Percentiles rank a stretch among this genome's conserved stretches.
phyloP scores from a whole-genome alignment of 1,140 invertebrate genomes.

The Psix sp. region DNA sequence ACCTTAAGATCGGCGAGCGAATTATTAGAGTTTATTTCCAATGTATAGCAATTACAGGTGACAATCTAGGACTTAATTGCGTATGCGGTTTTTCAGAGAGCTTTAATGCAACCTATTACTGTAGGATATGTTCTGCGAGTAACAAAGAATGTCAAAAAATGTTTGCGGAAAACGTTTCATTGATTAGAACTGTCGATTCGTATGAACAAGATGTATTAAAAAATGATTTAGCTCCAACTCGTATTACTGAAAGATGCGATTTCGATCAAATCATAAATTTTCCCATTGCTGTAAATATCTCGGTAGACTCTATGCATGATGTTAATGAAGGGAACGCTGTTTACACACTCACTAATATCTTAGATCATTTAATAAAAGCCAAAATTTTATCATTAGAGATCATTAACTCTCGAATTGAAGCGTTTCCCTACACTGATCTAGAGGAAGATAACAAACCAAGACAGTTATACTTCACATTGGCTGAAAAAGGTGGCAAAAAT shows the following conservation, averaged over 20 bases:
- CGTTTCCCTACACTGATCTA: conserved; percentile 16
- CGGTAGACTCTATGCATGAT: conserved; percentile 28
- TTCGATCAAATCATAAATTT: conserved; percentile 30
- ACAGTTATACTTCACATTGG: not conserved
- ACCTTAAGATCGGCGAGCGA: conserved; percentile 10
- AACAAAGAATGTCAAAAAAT: conserved; percentile 16
- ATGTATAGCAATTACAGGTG: conserved; percentile 22
- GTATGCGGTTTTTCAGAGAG: conserved; percentile 39
- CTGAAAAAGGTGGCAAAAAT: conserved; percentile 10
- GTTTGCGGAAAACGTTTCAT: conserved; percentile 7
- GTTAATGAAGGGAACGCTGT: conserved; percentile 23
- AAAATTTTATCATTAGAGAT: conserved; percentile 23
- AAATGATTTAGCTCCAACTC: conserved; percentile 12
- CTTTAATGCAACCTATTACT: conserved; percentile 27
- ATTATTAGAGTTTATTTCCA: conserved; percentile 26
- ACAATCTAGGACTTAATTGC: conserved; percentile 35
- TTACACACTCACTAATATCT: conserved; percentile 20
- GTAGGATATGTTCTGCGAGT: conserved; percentile 32
- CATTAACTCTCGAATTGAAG: conserved; percentile 26
- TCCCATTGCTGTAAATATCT: conserved; percentile 31
- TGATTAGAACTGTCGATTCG: conserved; percentile 17
- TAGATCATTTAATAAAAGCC: conserved; percentile 20
- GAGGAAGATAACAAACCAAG: conserved; percentile 21
- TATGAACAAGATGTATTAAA: conserved; percentile 26
- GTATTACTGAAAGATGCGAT: conserved; percentile 20